Base-by-base conservation (phyloP, 2,797 vertebrate genomes). In the Enteromius afrohamiltoni region DNA sequence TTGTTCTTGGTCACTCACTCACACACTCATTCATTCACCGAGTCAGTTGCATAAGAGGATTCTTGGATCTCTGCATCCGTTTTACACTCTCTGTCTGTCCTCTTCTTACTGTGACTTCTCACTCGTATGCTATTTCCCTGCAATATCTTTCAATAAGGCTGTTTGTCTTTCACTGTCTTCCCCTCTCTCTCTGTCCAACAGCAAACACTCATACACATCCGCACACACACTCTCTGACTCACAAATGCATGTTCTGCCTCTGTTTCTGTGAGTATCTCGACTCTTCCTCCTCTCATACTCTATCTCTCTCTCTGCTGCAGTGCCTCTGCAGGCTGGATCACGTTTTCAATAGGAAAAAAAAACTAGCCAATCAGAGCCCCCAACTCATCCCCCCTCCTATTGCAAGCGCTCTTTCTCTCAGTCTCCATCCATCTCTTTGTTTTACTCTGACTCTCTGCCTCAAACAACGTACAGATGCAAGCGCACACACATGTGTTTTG, bases 321-420 rank as follows among this genome's bases (percentile, higher is more conserved):
- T 95, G 92, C 92, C 93, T 93, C 94, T 95, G 95, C 95, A 95
- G 94, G 92, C 94, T 91, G 92, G 86, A 93, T 94, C 93, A 94
- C 90, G 91, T 91, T 93, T 92, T 92, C 89, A 91, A 88, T 91
- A 91, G 93, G 91, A 92, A 92, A 93, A 94, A 85, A 92, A 91
- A 91, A 88, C 85, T 87, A 93, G 87, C 94, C 94, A 94, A 94
- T 95, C 91, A 91, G 91, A 71, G 85, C 73, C 83, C 65, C 70
- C 86, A 82, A 82, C 74, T 85, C 83, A 80, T 31, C 58, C 67
- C 70, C 55, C 83, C 86, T 80, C 85, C 83, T 84, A 23, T 11
- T 23, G 14, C 29, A 77, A 68, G 17, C 84, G 83, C 80, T 45
- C 78, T 75, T 49, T 74, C 73, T 82, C 82, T 51, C 85, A 51